Evolutionary conservation across 2,888 invertebrate species (phyloP).

Genomic region (Caenorhabditis virilis): DNA sequence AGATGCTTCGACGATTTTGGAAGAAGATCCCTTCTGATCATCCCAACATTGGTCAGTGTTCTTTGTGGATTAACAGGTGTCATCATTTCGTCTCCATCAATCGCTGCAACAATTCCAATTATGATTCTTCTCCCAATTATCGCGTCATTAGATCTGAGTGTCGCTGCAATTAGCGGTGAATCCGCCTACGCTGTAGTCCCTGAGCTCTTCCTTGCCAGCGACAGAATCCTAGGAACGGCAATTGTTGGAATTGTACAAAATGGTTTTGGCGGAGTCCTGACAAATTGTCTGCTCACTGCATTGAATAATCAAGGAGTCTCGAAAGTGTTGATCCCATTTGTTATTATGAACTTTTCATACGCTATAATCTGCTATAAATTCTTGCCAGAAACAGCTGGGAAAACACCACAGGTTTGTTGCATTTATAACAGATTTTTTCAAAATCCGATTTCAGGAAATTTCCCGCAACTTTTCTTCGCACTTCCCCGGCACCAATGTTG

Average conservation of each 20-base stretch:
- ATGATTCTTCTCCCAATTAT: constrained; percentile 45
- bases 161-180: constrained; percentile 63
- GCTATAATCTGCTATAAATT: constrained; percentile 40
- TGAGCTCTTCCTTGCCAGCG: constrained; percentile 60
- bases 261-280: constrained; percentile 59
- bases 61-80: constrained; percentile 48
- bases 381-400: constrained; percentile 57
- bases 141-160: constrained; percentile 58
- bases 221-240: constrained; percentile 60
- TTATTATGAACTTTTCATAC: constrained; percentile 54
- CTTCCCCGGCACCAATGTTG: constrained; percentile 18
- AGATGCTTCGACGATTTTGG: constrained; percentile 57
- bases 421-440: neutral
- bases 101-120: constrained; percentile 17
- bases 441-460: constrained; percentile 30
- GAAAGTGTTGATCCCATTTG: constrained; percentile 57
- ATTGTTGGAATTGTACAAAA: constrained; percentile 63
- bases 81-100: constrained; percentile 5
- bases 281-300: constrained; percentile 52
- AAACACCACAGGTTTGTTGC: constrained; percentile 43
- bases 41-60: constrained; percentile 54
- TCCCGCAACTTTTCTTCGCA: constrained; percentile 35
- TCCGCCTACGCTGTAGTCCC: constrained; percentile 61
- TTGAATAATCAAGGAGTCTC: constrained; percentile 49
- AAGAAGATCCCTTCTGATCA: constrained; percentile 51